Base-by-base conservation (phyloP, 2,888 invertebrate species). In the Teinopalpus imperialis region DNA sequence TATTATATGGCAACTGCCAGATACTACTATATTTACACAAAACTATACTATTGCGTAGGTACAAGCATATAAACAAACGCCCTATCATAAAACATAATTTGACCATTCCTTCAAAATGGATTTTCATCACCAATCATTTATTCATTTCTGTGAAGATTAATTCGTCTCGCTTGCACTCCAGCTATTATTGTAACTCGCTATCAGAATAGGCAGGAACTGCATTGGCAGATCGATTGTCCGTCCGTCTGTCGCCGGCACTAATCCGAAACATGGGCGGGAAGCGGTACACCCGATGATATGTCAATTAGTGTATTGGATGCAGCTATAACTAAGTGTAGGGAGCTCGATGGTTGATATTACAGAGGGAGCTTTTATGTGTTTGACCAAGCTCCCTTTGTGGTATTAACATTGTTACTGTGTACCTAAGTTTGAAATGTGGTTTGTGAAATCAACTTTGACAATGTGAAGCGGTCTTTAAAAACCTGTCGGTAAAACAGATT, bases 231-330 rank as follows among this genome's bases (percentile, higher is more conserved):
- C 57, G 53, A 56, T 57, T 49, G 56, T 53, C 49, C 51, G 45
- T 43, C 50, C 31, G 48, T 24, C 53, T 52, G 53, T 56, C 54
- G 49, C 58, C 60, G 57, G 54, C 54, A 53, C 54, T 64, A 66
- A 69, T 66, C 65, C 62, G 49, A 53, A 48, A 54, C 44, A 45
- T 53, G 50, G 52, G 51, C 58, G 53, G 61, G 57, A 65, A 60
- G 52, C 61, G 63, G 61, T 57, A 54, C 59, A 58, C 59, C 48
- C 51, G 60, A 63, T 66, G 70, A 73, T 71, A 66, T 67, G 74
- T 76, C 80, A 78, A 80, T 81, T 80, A 79, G 66, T 66, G 69
- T 76, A 78, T 75, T 73, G 74, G 63, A 59, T 54, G 56, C 59
- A 53, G 59, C 58, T 50, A 54, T 58, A 56, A 67, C 60, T 53